Conservation (phyloP, 2,888 invertebrate species). For the Sylvicola cinctus region DNA sequence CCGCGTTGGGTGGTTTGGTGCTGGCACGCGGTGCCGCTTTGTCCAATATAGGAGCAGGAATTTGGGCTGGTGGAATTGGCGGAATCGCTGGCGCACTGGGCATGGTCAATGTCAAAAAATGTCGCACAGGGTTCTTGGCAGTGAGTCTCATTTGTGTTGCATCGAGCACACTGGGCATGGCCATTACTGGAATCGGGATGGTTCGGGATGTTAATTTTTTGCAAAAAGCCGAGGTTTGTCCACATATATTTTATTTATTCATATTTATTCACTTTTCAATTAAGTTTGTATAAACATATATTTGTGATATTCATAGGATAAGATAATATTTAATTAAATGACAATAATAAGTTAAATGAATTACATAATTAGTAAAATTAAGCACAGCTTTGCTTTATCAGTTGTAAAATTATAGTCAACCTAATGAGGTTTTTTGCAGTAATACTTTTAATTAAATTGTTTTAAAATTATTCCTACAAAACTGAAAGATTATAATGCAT, state of each 20-base stretch:
- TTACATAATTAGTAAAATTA: no score
- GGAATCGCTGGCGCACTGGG: conserved; percentile 18
- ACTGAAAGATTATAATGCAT: no score
- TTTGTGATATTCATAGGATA: no score
- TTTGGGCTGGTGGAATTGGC: conserved; percentile 20
- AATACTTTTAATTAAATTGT: no score
- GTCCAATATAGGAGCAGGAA: conserved; percentile 20
- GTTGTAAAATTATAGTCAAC: no score
- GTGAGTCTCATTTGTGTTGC: conserved; percentile 24
- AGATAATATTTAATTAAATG: no score
- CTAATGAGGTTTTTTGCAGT: no score
- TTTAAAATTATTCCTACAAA: no score
- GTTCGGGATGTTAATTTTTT: conserved; percentile 22
- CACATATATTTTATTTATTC: neutral
- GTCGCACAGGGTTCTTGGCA: conserved; percentile 23
- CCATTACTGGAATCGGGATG: conserved; percentile 22
- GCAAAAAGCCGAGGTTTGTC: conserved; percentile 13
- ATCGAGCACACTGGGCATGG: conserved; percentile 22
- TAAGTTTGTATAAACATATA: no score
- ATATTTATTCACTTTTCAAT: neutral
- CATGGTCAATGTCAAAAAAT: conserved; percentile 23
- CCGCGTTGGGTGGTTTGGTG: conserved; percentile 21
- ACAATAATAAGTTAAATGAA: no score
- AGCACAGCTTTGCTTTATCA: no score
- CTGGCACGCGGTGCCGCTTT: conserved; percentile 21